phyloP scores from a whole-genome alignment of 2,113 vertebrate genomes.

The Pagrus major region DNA sequence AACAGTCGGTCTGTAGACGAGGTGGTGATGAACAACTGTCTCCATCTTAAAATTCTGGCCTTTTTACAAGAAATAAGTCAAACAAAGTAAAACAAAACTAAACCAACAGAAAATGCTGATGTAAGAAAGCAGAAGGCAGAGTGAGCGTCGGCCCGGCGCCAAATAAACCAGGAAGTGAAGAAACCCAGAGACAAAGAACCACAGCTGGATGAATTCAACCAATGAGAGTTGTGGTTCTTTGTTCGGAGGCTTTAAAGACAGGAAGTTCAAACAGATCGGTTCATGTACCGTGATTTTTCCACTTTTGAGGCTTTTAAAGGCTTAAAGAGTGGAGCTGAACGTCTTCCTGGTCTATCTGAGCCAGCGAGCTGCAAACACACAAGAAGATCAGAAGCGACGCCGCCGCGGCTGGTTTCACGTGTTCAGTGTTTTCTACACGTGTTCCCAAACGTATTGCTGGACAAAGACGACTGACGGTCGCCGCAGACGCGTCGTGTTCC shows the following conservation, averaged over 20 bases:
- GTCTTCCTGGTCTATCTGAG: slow-evolving; percentile 15
- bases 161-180: background rate
- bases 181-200: background rate
- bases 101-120: background rate
- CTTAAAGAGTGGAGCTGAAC: background rate
- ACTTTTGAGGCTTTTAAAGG: background rate
- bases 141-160: background rate
- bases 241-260: background rate
- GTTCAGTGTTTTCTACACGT: background rate
- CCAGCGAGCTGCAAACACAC: slow-evolving; percentile 8
- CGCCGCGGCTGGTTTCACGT: background rate
- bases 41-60: slow-evolving; percentile 62
- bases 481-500: background rate
- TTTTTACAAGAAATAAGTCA: slow-evolving; percentile 48
- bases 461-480: background rate
- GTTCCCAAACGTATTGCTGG: background rate
- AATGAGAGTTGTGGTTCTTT: background rate
- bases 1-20: background rate
- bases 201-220: background rate
- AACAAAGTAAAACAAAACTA: background rate
- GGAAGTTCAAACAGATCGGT: background rate
- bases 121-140: slow-evolving; percentile 39
- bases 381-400: background rate
- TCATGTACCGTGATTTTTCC: background rate
- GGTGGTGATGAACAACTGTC: no score